Percentiles rank a stretch among this genome's conserved stretches.
phyloP scores from a whole-genome alignment of 2,888 invertebrate species.

The Sarcophaga variegata region DNA sequence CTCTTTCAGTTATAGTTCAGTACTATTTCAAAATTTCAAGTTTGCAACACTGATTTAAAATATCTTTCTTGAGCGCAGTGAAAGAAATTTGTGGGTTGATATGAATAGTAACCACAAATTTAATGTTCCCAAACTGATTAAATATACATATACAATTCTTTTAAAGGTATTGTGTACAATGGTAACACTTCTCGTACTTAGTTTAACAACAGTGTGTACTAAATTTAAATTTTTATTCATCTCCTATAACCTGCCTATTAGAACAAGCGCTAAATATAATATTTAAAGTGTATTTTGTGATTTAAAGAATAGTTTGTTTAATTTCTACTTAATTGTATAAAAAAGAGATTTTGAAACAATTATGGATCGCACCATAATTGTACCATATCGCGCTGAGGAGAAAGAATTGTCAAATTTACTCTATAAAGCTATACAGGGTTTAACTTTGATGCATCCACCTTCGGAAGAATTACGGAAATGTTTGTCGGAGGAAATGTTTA shows the following conservation, averaged over 20 bases:
- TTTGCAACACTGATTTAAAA: no score
- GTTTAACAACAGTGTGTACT: not conserved
- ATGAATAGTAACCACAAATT: no score
- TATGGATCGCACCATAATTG: constrained; percentile 79
- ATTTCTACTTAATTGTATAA: no score
- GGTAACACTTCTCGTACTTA: not conserved
- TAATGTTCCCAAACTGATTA: no score
- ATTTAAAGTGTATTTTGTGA: not conserved
- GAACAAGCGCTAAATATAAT: not conserved
- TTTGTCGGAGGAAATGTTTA: constrained; percentile 79
- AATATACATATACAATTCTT: not conserved
- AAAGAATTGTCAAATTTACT: constrained; percentile 78
- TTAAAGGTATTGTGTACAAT: not conserved
- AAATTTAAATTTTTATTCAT: not conserved
- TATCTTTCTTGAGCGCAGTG: no score
- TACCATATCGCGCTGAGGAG: constrained; percentile 79
- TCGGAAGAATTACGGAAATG: constrained; percentile 77
- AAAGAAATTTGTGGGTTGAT: no score
- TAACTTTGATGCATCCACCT: constrained; percentile 75
- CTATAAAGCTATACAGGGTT: constrained; percentile 74
- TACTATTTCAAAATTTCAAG: no score
- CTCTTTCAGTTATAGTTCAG: no score
- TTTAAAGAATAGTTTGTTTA: not conserved
- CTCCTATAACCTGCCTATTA: not conserved
- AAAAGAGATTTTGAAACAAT: not conserved